Base-by-base conservation (phyloP, 2,113 vertebrate species). In the Ramphastos sulfuratus region DNA sequence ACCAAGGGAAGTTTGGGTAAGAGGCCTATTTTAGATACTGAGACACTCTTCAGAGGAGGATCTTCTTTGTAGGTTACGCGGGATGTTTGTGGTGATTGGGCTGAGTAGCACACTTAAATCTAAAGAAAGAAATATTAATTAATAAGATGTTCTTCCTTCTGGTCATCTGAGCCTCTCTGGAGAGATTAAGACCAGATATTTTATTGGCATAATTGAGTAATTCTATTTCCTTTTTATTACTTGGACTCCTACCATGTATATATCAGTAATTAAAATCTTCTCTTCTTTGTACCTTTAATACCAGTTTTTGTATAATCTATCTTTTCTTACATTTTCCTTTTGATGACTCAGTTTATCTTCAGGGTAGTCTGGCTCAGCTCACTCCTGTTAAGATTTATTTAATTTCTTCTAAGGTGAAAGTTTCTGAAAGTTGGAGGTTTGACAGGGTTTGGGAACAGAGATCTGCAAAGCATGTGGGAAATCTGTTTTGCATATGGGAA, bases 181-280 rank as follows among this genome's bases (percentile, higher is more conserved):
- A 74, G 60, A 82, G 48, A 90, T 83, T 55, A 91, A 90, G n/a
- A 80, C 31, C 19, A 89, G 56, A 71, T 13, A 74, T 61, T 83
- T 88, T 74, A 56, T 21, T 81, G 35, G 37, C 50, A 86, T 58
- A 86, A 94, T 69, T 90, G 58, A 90, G 30, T 54, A 84, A 82
- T 88, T 93, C 50, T 78, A 84, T 71, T 82, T 95, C 65, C 6
- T 48, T 33, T 71, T 88, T 86, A 93, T 93, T 90, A 93, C 54
- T 81, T 83, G 50, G 59, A 58, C n/a, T 95, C 20, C 39, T 86
- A 25, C 25, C 54, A 66, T 52, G 21, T 37, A 65, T 76, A 37
- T 85, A 91, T 90, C 87, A 82, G 79, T 88, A 96, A 93, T 90
- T 84, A 81, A 92, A 94, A 92, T 91, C 71, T 58, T 80, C 17